phyloP scores from a whole-genome alignment of 1,140 invertebrate genomes.

The Temnothorax nylanderi region DNA sequence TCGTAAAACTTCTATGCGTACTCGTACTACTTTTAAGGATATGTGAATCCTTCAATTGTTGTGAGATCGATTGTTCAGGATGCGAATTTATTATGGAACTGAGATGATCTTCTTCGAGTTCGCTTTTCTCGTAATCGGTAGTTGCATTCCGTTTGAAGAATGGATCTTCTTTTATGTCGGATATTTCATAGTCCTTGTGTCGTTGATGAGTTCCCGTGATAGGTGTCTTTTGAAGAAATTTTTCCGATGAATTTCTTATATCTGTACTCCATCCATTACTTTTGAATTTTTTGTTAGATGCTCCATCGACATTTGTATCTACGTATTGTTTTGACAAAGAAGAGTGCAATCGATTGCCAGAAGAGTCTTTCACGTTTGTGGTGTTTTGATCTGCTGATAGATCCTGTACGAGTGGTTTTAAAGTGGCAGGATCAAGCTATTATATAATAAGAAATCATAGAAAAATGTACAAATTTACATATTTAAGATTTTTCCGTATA shows the following conservation, averaged over 20 bases:
- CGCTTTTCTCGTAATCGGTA: background rate
- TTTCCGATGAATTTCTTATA: conserved; percentile 27
- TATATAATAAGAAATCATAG: background rate
- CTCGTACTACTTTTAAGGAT: background rate
- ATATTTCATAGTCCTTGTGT: conserved; percentile 3
- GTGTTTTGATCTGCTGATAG: background rate
- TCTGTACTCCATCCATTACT: conserved; percentile 20
- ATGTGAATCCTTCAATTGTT: background rate
- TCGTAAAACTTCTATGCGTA: background rate
- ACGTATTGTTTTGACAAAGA: background rate
- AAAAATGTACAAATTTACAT: background rate
- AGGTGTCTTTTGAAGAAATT: conserved; percentile 1
- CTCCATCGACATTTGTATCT: background rate
- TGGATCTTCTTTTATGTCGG: background rate
- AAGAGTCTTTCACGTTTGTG: background rate
- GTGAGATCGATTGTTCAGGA: background rate
- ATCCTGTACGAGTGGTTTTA: background rate
- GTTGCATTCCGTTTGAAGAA: background rate
- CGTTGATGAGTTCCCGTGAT: background rate
- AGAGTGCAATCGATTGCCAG: background rate
- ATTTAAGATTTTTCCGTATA: background rate
- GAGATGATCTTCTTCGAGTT: background rate
- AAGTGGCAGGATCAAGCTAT: background rate
- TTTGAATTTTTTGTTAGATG: background rate
- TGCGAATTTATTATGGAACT: background rate